Base-by-base conservation (phyloP, 2,888 invertebrate genomes). In the Ischnus inquisitorius region DNA sequence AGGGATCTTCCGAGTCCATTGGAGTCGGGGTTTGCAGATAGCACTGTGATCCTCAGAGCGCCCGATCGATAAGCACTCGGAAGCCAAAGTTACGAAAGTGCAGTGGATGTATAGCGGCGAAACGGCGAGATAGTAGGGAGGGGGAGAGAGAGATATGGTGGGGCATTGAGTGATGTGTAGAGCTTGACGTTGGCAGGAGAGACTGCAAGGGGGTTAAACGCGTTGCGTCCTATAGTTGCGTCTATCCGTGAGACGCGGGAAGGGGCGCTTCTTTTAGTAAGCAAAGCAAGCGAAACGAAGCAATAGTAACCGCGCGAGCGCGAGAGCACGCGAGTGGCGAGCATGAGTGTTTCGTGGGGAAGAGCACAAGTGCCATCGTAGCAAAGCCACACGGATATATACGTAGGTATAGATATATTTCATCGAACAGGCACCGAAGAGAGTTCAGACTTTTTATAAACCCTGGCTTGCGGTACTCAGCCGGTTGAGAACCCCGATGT, bases 401-500 rank as follows among this genome's bases (percentile, higher is more conserved):
- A 48, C 19, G 41, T 22, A 34, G 8, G 64, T 10, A 16, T 12
- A 64, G 10, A 62, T 25, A 57, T 46, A 46, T 46, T 46, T 12
- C 22, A 34, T 54, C 64, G 51, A 25, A 57, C 46, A 16, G 19
- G 19, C 46, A 57, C 25, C 62, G 69, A 12, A 54, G 54, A 51
- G 54, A 54, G 54, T 54, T 12, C 19, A 54, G 54, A 54, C 8
- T 51, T 34, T 51, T 51, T 19, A 19, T 51, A 19, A 51, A 19
- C 19, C 22, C 19, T 12, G 54, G 5, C 54, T 54, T 22, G 54
- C 10, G 51, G 77, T 81, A 57, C 74, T 74, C 78, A 78, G 43
- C 72, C 83, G 81, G 88, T 90, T 90, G 90, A 90, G 90, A 89
- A 89, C 89, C 90, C 74, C 84, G 34, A 87, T 87, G 85, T 89